These are phyloP conservation scores for Creontiades dilutus DNA, from an alignment of 2,888 invertebrate species.

Conservation along the genomic window DNA sequence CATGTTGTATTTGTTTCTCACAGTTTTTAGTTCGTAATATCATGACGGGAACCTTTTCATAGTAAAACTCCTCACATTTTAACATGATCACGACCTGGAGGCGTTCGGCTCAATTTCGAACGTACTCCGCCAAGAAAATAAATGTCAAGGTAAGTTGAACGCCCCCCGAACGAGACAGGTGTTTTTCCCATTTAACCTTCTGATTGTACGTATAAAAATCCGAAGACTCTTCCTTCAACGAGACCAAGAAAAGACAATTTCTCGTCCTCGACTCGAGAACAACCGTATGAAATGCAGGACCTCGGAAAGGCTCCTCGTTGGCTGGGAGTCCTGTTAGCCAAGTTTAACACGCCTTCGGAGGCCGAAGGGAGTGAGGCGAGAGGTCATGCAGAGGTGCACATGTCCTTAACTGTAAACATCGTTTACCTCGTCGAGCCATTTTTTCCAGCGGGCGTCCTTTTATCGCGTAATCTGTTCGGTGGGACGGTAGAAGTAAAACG, in stretches of 20 bases:
- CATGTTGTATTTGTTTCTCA: no score
- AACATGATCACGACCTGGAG: no score
- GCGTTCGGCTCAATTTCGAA: no score
- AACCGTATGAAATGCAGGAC: conserved; percentile 41
- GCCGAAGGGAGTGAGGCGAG: conserved; percentile 3
- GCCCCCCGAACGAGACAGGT: not conserved
- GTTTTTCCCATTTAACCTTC: not conserved
- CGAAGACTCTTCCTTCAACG: not conserved
- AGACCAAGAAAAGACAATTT: not conserved
- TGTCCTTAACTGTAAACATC: conserved; percentile 40
- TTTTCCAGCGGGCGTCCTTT: conserved; percentile 1
- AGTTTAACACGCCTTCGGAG: conserved; percentile 46
- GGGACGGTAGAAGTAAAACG: not conserved
- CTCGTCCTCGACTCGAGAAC: conserved; percentile 5
- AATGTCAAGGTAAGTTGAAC: not conserved
- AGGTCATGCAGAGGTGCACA: conserved; percentile 42
- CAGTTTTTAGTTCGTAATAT: no score
- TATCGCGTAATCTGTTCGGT: not conserved
- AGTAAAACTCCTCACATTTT: no score
- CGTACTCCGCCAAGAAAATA: no score
- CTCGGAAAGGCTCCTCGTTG: conserved; percentile 4
- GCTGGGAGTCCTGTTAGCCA: conserved; percentile 37
- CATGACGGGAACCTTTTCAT: no score
- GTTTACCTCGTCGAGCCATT: conserved; percentile 24
- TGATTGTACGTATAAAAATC: not conserved